Percentiles rank a stretch among this genome's conserved stretches.
These are phyloP conservation scores for Karalla daura DNA, from an alignment of 2,797 vertebrate species.

Conservation along the genomic window DNA sequence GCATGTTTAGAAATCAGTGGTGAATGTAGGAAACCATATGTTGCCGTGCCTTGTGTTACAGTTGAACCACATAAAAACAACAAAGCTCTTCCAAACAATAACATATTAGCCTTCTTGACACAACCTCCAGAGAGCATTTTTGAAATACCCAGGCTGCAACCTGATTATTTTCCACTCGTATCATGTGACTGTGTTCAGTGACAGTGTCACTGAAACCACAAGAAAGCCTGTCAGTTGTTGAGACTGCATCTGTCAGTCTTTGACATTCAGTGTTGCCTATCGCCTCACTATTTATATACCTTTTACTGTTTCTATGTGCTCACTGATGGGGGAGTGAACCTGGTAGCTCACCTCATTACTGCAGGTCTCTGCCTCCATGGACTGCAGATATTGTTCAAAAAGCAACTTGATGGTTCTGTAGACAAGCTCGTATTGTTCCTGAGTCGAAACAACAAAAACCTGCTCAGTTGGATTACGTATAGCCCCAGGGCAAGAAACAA, in stretches of 20 bases:
- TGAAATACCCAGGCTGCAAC: conserved; percentile 1
- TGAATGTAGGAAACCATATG: background rate
- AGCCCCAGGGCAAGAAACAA: background rate
- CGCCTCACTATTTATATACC: background rate
- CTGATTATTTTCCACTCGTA: conserved; percentile 31
- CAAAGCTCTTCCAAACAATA: background rate
- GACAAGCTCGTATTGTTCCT: conserved; percentile 97
- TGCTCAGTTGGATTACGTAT: conserved; percentile 39
- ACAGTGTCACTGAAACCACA: conserved; percentile 41
- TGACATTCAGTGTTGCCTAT: background rate
- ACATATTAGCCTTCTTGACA: background rate
- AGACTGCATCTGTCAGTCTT: background rate
- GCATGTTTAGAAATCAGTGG: background rate
- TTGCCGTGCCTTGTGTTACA: background rate
- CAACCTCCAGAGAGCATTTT: conserved; percentile 1
- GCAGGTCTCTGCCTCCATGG: conserved; percentile 52
- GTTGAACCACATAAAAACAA: background rate
- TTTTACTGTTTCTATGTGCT: background rate
- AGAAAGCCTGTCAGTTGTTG: conserved; percentile 9
- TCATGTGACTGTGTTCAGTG: conserved; percentile 7
- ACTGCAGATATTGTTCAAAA: conserved; percentile 87
- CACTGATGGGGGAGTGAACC: background rate
- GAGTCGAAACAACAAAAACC: conserved; percentile 45
- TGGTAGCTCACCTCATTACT: conserved; percentile 64
- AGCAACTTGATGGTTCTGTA: conserved; percentile 88